A percentile compares a stretch with the other conserved stretches of the same genome.
Conservation (phyloP, 2,888 invertebrate species). For the Calephelis perditalis region DNA sequence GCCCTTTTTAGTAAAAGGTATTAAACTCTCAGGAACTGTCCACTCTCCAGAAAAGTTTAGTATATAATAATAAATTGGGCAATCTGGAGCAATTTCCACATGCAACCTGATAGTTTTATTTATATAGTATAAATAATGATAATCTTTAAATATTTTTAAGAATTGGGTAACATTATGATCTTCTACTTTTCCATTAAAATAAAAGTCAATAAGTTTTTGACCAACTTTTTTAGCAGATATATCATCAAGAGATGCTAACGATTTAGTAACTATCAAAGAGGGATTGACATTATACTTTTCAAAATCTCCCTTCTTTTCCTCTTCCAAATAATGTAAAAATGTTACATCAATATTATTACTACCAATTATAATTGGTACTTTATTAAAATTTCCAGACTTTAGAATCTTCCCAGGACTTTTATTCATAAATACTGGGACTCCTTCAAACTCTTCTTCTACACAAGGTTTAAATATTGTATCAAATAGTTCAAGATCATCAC, state of each 20-base stretch:
- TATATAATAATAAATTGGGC: constrained; percentile 60
- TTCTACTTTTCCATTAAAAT: constrained; percentile 53
- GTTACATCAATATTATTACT: constrained; percentile 58
- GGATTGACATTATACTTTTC: constrained; percentile 53
- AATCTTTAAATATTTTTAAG: constrained; percentile 60
- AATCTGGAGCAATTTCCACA: constrained; percentile 46
- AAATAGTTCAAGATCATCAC: constrained; percentile 39
- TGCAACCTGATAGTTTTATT: constrained; percentile 60
- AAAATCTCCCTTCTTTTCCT: constrained; percentile 50
- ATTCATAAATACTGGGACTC: constrained; percentile 58
- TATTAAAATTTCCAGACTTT: constrained; percentile 60
- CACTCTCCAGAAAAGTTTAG: constrained; percentile 58
- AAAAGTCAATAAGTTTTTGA: constrained; percentile 55
- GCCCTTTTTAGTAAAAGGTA: constrained; percentile 52
- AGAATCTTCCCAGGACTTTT: constrained; percentile 56
- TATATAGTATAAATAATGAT: constrained; percentile 59
- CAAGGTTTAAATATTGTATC: constrained; percentile 59
- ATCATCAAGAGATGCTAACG: constrained; percentile 39
- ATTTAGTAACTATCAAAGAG: constrained; percentile 50
- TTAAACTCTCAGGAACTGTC: constrained; percentile 44
- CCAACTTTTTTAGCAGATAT: constrained; percentile 48
- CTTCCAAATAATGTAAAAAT: constrained; percentile 42
- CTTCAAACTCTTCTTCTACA: constrained; percentile 64
- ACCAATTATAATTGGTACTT: constrained; percentile 66
- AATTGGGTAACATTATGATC: constrained; percentile 55